Conservation (phyloP, 2,888 invertebrate species). For the Cabera pusaria region DNA sequence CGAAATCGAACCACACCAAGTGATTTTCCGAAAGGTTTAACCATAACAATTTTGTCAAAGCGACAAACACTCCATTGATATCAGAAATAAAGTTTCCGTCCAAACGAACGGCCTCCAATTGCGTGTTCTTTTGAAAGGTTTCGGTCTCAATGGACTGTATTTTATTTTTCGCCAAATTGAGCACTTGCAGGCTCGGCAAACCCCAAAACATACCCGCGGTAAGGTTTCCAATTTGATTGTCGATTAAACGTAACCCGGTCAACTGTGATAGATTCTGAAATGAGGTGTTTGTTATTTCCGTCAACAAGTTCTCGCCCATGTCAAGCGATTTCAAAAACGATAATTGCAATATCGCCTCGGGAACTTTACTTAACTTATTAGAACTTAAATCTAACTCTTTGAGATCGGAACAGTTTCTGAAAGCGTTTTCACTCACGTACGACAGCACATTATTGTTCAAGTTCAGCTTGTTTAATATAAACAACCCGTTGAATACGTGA, state of each 20-base stretch:
- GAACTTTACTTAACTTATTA: conserved; percentile 91
- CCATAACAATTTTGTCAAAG: conserved; percentile 91
- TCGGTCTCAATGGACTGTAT: conserved; percentile 92
- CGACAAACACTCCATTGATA: conserved; percentile 94
- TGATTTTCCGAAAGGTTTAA: conserved; percentile 95
- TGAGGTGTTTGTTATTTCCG: conserved; percentile 91
- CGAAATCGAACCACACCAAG: conserved; percentile 96
- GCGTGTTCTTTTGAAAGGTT: conserved; percentile 91
- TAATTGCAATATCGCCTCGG: conserved; percentile 92
- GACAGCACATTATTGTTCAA: conserved; percentile 92
- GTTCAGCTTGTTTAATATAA: conserved; percentile 91
- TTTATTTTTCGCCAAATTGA: conserved; percentile 95
- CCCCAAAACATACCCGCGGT: conserved; percentile 95
- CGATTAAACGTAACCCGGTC: conserved; percentile 93
- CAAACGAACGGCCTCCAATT: conserved; percentile 93
- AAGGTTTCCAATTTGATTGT: conserved; percentile 94
- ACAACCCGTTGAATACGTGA: conserved; percentile 91
- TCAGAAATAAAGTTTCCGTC: conserved; percentile 95
- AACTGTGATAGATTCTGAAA: conserved; percentile 93
- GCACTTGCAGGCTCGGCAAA: conserved; percentile 90
- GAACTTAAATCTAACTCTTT: conserved; percentile 95
- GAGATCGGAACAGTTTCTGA: conserved; percentile 93
- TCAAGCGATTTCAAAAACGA: conserved; percentile 94
- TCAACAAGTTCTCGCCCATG: conserved; percentile 95
- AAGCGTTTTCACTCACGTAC: conserved; percentile 90